These are phyloP conservation scores for Solea solea DNA, from an alignment of 2,113 vertebrate genomes.

Conservation along the genomic window DNA sequence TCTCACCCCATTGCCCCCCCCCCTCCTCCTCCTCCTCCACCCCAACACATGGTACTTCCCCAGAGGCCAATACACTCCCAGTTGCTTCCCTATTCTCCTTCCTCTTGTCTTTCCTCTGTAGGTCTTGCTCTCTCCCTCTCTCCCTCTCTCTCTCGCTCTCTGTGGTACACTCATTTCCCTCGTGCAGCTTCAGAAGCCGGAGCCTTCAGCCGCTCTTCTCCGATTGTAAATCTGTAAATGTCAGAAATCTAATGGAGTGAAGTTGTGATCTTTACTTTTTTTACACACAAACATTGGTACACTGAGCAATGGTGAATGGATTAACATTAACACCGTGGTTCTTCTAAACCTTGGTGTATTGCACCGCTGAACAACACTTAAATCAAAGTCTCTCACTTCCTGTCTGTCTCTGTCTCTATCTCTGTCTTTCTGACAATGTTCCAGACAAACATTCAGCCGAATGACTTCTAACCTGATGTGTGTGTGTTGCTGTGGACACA, in stretches of 20 bases:
- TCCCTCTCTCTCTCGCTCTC: not conserved
- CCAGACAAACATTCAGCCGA: not conserved
- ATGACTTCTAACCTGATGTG: too few relatives aligned
- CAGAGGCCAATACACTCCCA: constrained; percentile 56
- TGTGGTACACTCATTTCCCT: not conserved
- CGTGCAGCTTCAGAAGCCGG: not conserved
- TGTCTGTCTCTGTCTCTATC: not conserved
- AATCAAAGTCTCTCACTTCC: not conserved
- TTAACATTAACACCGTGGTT: too few relatives aligned
- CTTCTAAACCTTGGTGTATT: too few relatives aligned
- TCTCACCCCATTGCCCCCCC: constrained; percentile 32
- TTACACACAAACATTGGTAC: not conserved
- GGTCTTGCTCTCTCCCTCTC: constrained; percentile 2
- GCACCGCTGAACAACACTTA: too few relatives aligned
- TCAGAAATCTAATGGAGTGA: constrained; percentile 17
- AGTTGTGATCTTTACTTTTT: not conserved
- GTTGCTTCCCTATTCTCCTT: constrained; percentile 35
- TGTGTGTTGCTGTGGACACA: too few relatives aligned
- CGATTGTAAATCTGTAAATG: constrained; percentile 19
- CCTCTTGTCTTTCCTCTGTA: constrained; percentile 30
- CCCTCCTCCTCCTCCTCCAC: constrained; percentile 42
- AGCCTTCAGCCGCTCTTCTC: not conserved
- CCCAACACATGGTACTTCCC: constrained; percentile 74
- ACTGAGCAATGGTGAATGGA: too few relatives aligned
- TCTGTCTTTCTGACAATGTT: too few relatives aligned